A percentile compares a stretch with the other conserved stretches of the same genome.
Conservation (phyloP, 2,113 vertebrate genomes). For the Hydrochoerus hydrochaeris region DNA sequence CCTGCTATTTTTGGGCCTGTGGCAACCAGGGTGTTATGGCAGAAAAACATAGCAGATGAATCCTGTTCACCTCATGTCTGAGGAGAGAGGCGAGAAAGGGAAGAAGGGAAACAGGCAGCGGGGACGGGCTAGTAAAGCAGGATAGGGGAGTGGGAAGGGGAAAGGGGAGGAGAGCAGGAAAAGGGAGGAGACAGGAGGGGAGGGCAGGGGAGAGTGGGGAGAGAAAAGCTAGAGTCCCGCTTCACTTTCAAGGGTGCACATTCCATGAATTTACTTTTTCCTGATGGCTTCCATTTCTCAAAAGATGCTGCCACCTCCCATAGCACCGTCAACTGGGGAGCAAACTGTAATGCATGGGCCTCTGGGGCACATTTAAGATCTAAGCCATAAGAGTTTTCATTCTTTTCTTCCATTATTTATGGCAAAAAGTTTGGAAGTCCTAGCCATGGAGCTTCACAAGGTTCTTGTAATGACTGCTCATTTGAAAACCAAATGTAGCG, state of each 20-base stretch:
- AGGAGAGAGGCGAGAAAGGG: not conserved
- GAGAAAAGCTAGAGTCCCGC: too few species aligned
- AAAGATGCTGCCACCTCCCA: not conserved
- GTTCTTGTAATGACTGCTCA: not conserved
- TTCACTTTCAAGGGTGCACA: not conserved
- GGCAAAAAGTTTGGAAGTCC: not conserved
- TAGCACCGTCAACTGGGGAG: not conserved
- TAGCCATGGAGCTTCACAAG: not conserved
- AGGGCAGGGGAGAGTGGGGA: too few species aligned
- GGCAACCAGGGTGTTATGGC: not conserved
- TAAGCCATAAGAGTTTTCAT: not conserved
- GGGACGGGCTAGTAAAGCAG: not conserved
- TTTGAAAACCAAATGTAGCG: not conserved
- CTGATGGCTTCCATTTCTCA: not conserved
- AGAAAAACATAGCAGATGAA: not conserved
- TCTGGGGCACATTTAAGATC: not conserved
- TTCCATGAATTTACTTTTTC: not conserved
- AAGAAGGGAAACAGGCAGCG: not conserved
- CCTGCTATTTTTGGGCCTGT: not conserved
- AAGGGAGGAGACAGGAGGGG: fast-evolving
- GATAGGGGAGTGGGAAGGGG: not conserved
- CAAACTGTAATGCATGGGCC: not conserved
- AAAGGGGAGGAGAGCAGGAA: too few species aligned
- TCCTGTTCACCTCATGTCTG: not conserved
- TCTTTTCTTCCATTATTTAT: not conserved